phyloP scores from a whole-genome alignment of 2,797 vertebrate species.

The Xiphorhynchus erythropygius region DNA sequence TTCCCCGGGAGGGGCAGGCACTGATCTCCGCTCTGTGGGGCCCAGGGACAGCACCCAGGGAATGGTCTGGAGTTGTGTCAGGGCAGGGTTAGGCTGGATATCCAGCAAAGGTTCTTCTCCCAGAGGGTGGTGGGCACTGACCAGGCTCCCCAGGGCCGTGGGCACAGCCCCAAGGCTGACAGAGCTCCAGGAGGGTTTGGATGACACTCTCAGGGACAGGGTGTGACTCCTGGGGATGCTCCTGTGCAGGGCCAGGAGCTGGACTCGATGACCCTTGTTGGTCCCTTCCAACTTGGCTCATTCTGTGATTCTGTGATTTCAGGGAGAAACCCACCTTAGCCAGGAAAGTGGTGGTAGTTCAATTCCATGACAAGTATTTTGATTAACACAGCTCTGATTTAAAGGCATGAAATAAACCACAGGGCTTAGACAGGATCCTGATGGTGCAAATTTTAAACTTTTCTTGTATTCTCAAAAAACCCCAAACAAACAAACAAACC shows the following conservation, averaged over 20 bases:
- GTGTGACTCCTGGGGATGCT: background rate
- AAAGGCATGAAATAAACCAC: background rate
- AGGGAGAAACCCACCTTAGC: background rate
- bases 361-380: background rate
- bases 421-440: background rate
- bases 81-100: background rate
- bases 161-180: background rate
- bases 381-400: background rate
- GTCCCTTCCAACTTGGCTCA: background rate
- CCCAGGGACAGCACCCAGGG: background rate
- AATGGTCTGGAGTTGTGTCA: background rate
- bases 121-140: background rate
- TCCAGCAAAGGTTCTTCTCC: background rate
- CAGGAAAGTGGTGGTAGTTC: background rate
- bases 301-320: background rate
- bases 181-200: background rate
- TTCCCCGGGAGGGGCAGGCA: background rate
- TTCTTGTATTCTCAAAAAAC: background rate
- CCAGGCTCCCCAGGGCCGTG: background rate
- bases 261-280: background rate
- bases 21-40: background rate
- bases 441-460: background rate
- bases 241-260: background rate
- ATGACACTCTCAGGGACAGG: background rate
- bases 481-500: background rate